Evolutionary conservation across 2,888 invertebrate species (phyloP).

Genomic region (Andrena camellia): DNA sequence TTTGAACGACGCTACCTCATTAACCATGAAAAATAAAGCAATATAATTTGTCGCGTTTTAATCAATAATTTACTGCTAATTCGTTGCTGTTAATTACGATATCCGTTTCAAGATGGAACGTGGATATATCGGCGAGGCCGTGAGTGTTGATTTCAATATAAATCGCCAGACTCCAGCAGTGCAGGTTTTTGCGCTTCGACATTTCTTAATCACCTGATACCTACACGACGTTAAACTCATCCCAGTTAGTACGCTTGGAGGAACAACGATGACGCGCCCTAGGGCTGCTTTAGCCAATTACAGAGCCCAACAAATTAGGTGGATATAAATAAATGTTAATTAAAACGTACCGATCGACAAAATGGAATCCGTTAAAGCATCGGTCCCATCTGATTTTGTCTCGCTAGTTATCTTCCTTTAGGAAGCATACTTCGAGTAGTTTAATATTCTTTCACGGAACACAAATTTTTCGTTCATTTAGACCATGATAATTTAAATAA

Average conservation of each 20-base stretch:
- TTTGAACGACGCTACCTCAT: conserved; percentile 1
- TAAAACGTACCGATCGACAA: conserved; percentile 23
- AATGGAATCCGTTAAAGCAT: conserved; percentile 13
- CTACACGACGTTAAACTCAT: conserved; percentile 15
- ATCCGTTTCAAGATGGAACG: background rate
- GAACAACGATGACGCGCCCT: background rate
- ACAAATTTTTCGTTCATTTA: no score
- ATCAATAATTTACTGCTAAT: conserved; percentile 25
- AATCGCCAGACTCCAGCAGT: conserved; percentile 19
- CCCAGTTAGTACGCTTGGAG: background rate
- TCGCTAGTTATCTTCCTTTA: background rate
- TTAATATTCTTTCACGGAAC: no score
- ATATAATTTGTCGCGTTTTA: conserved; percentile 1
- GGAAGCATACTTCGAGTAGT: background rate
- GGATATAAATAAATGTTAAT: conserved; percentile 54
- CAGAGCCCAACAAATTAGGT: conserved; percentile 18
- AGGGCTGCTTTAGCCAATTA: conserved; percentile 17
- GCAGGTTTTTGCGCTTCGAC: background rate
- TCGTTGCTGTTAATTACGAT: conserved; percentile 19
- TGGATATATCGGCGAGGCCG: conserved; percentile 7
- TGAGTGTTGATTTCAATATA: conserved; percentile 26
- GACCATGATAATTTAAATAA: no score
- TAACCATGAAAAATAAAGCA: background rate
- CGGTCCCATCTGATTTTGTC: conserved; percentile 17
- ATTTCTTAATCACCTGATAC: conserved; percentile 34